Evolutionary conservation across 2,113 vertebrate species (phyloP), one percentile per base, ranked within the genome.

Genomic region (Boleophthalmus pectinirostris): DNA sequence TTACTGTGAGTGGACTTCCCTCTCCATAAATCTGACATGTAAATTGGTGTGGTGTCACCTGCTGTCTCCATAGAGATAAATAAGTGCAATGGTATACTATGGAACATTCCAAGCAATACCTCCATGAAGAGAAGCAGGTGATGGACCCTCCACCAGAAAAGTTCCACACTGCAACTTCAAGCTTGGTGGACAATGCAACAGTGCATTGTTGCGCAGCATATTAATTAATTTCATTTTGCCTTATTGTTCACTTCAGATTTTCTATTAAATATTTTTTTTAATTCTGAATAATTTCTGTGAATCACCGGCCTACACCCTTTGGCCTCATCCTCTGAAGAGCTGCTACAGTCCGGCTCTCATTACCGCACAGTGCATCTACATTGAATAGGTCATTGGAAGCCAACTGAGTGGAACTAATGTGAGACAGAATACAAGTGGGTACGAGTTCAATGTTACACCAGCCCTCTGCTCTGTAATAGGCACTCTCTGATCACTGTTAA

Each of bases 351-450:
- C 58, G 88, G 87, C 91, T 90, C 92, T 93, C 93, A 93, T 92
- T 93, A 92, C 89, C 90, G 82, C 85, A 85, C 83, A 70, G 74
- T 90, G 83, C 90, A 91, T 94, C 93, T 95, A 84, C 69, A 63
- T 90, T 96, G 95, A 97, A 95, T 95, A 95, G 94, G 92, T 95
- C 94, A 95, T 96, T 97, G 95, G 92, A 90, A 94, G 74, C 89
- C 93, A 96, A 82, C 93, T 95, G 95, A 93, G 93, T 95, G 95
- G 96, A 97, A 97, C 94, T 96, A 96, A 98, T 96, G 94, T 93
- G 94, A 90, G 92, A 79, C 92, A 94, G 93, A 94, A 94, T 93
- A 94, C 92, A 89, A 87, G 91, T 93, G 87, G 89, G 92, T 85
- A 95, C 93, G 92, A 89, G 88, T 94, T 92, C 91, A 91, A 85